phyloP scores from a whole-genome alignment of 2,797 vertebrate genomes.

The Chelonia mydas region DNA sequence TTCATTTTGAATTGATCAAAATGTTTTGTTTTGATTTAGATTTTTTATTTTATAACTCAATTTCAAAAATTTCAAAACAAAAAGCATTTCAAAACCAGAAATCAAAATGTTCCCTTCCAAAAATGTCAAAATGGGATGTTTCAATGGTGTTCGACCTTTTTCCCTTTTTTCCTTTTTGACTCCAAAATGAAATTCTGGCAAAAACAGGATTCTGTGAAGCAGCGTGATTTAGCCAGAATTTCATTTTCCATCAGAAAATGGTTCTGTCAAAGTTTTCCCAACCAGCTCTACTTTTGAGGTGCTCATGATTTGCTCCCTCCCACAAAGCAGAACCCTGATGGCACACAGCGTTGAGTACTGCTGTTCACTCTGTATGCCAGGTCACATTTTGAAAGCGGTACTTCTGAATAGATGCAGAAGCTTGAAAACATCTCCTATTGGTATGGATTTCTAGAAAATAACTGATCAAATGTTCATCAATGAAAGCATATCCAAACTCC shows the following conservation, averaged over 20 bases:
- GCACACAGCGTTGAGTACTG: neutral
- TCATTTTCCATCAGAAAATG: rapidly evolving
- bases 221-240: neutral
- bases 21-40: neutral
- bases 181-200: neutral
- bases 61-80: neutral
- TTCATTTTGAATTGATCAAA: neutral
- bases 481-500: neutral
- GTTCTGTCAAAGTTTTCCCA: neutral
- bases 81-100: neutral
- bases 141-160: neutral
- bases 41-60: neutral
- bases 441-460: neutral
- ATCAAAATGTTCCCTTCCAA: neutral
- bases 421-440: neutral
- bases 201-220: neutral
- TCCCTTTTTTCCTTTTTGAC: neutral
- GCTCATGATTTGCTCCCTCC: neutral
- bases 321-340: neutral
- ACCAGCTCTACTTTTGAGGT: neutral
- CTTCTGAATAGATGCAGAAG: neutral
- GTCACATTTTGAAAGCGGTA: neutral
- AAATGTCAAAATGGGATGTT: neutral
- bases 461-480: neutral
- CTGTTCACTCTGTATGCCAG: rapidly evolving